phyloP scores from a whole-genome alignment of 2,797 vertebrate species.

The Poecilia velifera region DNA sequence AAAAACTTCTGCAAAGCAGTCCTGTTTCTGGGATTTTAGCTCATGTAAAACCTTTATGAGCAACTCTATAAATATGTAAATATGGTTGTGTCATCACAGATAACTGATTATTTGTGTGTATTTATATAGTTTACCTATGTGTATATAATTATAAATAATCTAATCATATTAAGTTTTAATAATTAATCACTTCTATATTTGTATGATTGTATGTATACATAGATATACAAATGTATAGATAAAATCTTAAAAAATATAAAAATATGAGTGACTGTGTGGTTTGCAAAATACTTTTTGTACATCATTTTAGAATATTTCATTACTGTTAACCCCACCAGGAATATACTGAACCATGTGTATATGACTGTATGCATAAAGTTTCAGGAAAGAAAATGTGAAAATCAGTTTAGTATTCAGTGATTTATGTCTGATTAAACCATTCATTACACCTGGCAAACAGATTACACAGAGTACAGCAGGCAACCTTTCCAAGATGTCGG shows the following conservation, averaged over 20 bases:
- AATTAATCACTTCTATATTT: too few relatives aligned
- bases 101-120: background rate
- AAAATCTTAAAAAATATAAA: background rate
- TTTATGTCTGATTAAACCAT: background rate
- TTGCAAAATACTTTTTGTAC: background rate
- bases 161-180: too few relatives aligned
- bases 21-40: constrained; percentile 4
- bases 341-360: background rate
- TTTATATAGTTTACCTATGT: too few relatives aligned
- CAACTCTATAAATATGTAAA: background rate
- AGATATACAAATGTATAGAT: too few relatives aligned
- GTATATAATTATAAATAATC: too few relatives aligned
- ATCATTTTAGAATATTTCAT: background rate
- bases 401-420: background rate
- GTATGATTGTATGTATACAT: too few relatives aligned
- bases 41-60: background rate
- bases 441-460: background rate
- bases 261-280: background rate
- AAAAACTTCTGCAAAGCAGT: background rate
- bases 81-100: background rate
- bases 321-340: background rate
- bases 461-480: background rate
- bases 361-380: background rate
- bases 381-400: background rate
- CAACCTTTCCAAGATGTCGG: background rate